A percentile compares a stretch with the other conserved stretches of the same genome.
Evolutionary conservation across 2,113 vertebrate species (phyloP).

Genomic region (Rhagologus leucostigma): DNA sequence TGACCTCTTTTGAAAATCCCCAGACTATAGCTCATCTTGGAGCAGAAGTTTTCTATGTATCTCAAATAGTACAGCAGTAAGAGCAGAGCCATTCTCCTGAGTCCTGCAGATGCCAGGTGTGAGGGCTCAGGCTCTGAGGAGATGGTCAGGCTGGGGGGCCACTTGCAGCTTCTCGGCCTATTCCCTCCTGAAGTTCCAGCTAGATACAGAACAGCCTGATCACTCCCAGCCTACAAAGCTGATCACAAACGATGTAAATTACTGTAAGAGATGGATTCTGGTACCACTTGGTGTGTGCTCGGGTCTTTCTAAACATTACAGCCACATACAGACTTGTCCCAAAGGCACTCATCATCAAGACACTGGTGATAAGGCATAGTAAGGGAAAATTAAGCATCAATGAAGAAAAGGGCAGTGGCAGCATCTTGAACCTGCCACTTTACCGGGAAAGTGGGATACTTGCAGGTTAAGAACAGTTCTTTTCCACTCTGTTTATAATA

Average conservation of each 20-base stretch:
- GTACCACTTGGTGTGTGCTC: neutral
- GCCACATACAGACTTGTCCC: neutral
- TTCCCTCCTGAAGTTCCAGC: neutral
- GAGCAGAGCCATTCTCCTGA: neutral
- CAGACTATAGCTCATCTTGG: neutral
- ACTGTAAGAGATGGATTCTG: neutral
- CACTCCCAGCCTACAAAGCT: neutral
- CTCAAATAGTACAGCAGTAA: neutral
- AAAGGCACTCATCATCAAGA: neutral
- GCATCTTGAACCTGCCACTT: neutral
- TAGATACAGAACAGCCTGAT: neutral
- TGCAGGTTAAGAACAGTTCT: neutral
- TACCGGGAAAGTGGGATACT: neutral
- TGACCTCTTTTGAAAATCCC: neutral
- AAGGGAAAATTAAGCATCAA: neutral
- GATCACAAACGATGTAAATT: neutral
- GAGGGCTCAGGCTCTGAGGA: neutral
- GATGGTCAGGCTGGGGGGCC: neutral
- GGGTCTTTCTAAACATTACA: neutral
- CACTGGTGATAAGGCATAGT: neutral
- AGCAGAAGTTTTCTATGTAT: neutral
- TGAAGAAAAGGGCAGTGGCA: neutral
- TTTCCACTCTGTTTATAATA: neutral
- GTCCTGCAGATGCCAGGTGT: neutral
- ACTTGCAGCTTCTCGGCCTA: neutral